Conservation (phyloP, 30 jellyfish, hydroid and myxozoan species). For the Haliclystus octoradiatus region DNA sequence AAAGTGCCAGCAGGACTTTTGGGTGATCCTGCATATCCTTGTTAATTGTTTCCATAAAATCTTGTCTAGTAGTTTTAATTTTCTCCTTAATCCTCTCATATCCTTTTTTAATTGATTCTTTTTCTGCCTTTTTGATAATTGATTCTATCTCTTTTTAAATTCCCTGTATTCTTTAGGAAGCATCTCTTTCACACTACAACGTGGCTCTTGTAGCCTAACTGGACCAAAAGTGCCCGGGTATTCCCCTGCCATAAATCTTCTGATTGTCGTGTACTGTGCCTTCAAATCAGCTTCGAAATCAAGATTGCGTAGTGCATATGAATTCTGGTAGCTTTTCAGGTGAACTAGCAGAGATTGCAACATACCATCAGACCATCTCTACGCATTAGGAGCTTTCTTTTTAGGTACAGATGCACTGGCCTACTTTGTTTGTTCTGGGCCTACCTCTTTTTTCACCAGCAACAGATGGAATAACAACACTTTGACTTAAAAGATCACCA, state of each 20-base stretch:
- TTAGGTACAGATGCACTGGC: too few relatives aligned
- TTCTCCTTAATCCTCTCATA: constrained; percentile 50
- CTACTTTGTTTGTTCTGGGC: too few relatives aligned
- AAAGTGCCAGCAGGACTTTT: constrained; percentile 43
- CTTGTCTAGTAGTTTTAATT: constrained; percentile 47
- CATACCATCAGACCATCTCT: constrained; percentile 13
- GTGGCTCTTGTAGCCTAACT: constrained; percentile 9
- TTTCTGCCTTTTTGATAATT: too few relatives aligned
- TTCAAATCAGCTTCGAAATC: constrained; percentile 15
- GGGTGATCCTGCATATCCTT: constrained; percentile 74
- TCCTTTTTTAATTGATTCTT: constrained; percentile 7
- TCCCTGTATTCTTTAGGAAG: background rate
- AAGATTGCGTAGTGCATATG: constrained; percentile 1
- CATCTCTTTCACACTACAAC: background rate
- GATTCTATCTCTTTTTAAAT: background rate
- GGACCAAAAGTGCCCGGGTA: constrained; percentile 15
- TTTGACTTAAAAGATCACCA: too few relatives aligned
- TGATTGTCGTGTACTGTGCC: constrained; percentile 4
- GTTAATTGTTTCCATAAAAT: constrained; percentile 36
- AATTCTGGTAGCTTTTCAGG: constrained; percentile 2
- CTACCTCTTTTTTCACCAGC: too few relatives aligned
- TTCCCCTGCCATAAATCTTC: constrained; percentile 12
- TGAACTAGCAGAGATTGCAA: constrained; percentile 1
- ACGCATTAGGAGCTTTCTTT: too few relatives aligned
- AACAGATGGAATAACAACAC: too few relatives aligned